A percentile compares a stretch with the other conserved stretches of the same genome.
These are phyloP conservation scores for Anser cygnoides DNA, from an alignment of 2,113 vertebrate species.

Conservation along the genomic window DNA sequence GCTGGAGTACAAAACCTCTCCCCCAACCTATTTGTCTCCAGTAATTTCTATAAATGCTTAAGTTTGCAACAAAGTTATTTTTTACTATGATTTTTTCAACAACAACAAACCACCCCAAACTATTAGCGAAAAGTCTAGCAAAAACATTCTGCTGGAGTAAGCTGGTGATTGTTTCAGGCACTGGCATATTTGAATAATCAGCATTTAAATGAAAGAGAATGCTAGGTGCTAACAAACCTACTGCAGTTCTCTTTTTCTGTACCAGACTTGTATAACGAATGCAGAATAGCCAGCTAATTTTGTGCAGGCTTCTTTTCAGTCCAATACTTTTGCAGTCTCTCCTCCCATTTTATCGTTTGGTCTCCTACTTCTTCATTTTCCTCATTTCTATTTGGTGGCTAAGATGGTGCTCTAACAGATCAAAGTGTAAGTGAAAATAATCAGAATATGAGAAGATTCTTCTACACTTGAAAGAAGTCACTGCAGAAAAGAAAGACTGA, in stretches of 20 bases:
- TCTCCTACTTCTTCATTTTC: constrained; percentile 55
- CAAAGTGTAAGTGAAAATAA: constrained; percentile 52
- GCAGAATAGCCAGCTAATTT: constrained; percentile 55
- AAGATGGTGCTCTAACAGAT: constrained; percentile 50
- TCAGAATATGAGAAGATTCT: constrained; percentile 15
- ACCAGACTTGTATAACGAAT: constrained; percentile 12
- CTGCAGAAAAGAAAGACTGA: not conserved
- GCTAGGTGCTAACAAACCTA: constrained; percentile 49
- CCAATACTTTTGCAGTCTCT: constrained; percentile 41
- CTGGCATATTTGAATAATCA: not conserved
- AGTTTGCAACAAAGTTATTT: not conserved
- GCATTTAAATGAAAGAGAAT: constrained; percentile 39
- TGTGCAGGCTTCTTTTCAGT: constrained; percentile 53
- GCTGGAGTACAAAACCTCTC: not conserved
- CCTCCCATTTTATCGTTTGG: constrained; percentile 36
- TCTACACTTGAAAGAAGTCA: not conserved
- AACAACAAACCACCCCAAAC: not conserved
- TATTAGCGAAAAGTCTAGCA: not conserved
- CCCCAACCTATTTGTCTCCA: not conserved
- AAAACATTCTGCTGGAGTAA: not conserved
- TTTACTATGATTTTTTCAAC: not conserved
- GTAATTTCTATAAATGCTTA: not conserved
- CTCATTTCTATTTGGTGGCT: constrained; percentile 36
- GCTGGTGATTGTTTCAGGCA: not conserved
- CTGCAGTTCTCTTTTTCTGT: constrained; percentile 47